Evolutionary conservation across 2,888 invertebrate genomes (phyloP).

Genomic region (Tuta absoluta): DNA sequence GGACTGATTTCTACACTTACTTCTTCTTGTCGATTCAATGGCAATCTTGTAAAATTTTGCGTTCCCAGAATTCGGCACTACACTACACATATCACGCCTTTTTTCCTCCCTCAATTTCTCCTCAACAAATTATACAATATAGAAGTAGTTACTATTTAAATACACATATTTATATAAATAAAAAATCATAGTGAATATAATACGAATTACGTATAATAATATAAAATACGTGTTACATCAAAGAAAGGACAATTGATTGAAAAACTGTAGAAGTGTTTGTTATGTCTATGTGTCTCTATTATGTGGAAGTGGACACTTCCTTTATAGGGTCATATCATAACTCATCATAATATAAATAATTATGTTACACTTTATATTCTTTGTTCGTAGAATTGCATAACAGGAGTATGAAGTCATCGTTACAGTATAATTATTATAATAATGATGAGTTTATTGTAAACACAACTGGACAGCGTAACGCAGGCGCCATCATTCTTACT

Average conservation of each 20-base stretch:
- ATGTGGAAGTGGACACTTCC: background rate
- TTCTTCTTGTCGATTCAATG: too few relatives aligned
- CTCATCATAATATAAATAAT: background rate
- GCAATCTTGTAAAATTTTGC: too few relatives aligned
- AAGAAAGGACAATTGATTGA: background rate
- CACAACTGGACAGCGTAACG: background rate
- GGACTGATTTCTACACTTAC: too few relatives aligned
- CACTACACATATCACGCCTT: too few relatives aligned
- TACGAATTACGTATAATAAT: too few relatives aligned
- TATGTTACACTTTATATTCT: conserved; percentile 13
- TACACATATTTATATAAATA: too few relatives aligned
- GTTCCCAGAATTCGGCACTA: too few relatives aligned
- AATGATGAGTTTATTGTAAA: conserved; percentile 3
- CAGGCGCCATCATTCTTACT: background rate
- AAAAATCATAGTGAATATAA: too few relatives aligned
- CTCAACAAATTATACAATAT: too few relatives aligned
- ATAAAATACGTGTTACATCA: background rate
- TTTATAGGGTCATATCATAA: background rate
- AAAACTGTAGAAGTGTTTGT: background rate
- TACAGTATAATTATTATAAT: background rate
- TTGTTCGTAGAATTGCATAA: conserved; percentile 7
- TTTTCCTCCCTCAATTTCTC: too few relatives aligned
- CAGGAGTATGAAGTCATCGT: conserved; percentile 8
- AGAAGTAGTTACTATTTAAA: too few relatives aligned
- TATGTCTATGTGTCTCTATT: background rate